These are phyloP conservation scores for Drosophila watanabei DNA, from an alignment of 1,140 invertebrate genomes.

Conservation along the genomic window DNA sequence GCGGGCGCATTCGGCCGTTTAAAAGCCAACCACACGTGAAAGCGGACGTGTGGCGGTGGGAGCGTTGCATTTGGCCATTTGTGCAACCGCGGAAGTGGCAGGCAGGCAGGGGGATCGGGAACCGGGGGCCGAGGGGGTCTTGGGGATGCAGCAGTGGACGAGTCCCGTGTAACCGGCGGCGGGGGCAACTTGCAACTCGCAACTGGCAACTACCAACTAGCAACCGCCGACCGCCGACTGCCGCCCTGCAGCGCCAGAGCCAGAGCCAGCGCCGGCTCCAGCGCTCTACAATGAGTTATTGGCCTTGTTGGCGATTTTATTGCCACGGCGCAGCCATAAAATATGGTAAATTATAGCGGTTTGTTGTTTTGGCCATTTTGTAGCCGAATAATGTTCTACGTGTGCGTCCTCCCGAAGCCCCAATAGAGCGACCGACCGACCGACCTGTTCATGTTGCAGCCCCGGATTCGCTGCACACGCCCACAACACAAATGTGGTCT, in stretches of 20 bases:
- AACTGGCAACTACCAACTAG: conserved; percentile 19
- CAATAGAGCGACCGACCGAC: conserved; percentile 36
- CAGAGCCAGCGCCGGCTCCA: conserved; percentile 44
- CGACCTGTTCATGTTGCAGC: conserved; percentile 63
- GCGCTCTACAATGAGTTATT: conserved; percentile 84
- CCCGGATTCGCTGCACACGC: conserved; percentile 55
- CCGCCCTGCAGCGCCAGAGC: conserved; percentile 55
- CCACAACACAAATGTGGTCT: conserved; percentile 61
- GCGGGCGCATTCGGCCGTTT: conserved; percentile 50
- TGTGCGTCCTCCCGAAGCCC: conserved; percentile 66
- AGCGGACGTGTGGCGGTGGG: conserved; percentile 11
- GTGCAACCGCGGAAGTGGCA: conserved; percentile 73
- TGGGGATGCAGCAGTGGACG: conserved; percentile 17
- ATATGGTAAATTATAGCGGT: conserved; percentile 86
- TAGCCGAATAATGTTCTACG: conserved; percentile 84
- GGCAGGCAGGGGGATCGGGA: conserved; percentile 1
- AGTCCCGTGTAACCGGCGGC: conserved; percentile 67
- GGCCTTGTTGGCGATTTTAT: conserved; percentile 85
- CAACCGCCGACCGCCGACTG: conserved; percentile 39
- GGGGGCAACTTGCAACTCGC: conserved; percentile 58
- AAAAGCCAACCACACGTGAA: conserved; percentile 46
- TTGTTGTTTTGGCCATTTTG: conserved; percentile 86
- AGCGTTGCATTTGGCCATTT: conserved; percentile 28
- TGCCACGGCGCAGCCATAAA: conserved; percentile 85
- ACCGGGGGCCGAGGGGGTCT: neutral